These are phyloP conservation scores for Dendronephthya gigantea DNA, from an alignment of 64 coral and sea anemone genomes.

Conservation along the genomic window DNA sequence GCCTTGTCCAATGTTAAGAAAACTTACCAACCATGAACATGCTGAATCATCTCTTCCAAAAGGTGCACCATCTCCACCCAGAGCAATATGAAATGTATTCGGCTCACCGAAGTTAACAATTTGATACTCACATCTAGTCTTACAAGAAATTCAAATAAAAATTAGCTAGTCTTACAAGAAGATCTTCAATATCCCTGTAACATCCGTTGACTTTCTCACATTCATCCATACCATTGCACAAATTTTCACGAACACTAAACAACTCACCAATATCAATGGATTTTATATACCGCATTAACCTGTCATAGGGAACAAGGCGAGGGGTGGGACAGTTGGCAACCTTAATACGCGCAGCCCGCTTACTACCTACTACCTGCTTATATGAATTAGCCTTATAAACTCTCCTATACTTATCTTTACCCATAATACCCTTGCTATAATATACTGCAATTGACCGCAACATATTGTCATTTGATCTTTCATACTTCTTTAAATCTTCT, in stretches of 20 bases:
- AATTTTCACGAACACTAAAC: neutral
- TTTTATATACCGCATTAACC: neutral
- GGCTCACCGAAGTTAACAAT: neutral
- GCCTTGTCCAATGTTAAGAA: neutral
- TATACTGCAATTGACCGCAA: too few species aligned
- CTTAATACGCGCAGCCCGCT: too few species aligned
- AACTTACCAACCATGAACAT: neutral
- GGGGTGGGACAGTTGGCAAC: neutral
- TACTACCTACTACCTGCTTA: too few species aligned
- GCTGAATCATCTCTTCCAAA: neutral
- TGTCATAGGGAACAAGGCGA: neutral
- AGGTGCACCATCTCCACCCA: neutral
- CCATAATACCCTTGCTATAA: too few species aligned
- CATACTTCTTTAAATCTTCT: too few species aligned
- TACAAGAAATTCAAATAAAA: neutral
- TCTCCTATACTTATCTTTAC: too few species aligned
- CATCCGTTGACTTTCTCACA: neutral
- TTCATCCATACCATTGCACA: neutral
- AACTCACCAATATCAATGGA: slow-evolving; percentile 14
- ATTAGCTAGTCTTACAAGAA: neutral
- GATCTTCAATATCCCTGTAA: neutral
- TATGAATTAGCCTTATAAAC: too few species aligned
- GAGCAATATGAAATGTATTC: neutral
- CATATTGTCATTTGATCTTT: too few species aligned
- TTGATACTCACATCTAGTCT: neutral